Evolutionary conservation across 2,113 vertebrate genomes (phyloP).

Genomic region (Podarcis raffonei): DNA sequence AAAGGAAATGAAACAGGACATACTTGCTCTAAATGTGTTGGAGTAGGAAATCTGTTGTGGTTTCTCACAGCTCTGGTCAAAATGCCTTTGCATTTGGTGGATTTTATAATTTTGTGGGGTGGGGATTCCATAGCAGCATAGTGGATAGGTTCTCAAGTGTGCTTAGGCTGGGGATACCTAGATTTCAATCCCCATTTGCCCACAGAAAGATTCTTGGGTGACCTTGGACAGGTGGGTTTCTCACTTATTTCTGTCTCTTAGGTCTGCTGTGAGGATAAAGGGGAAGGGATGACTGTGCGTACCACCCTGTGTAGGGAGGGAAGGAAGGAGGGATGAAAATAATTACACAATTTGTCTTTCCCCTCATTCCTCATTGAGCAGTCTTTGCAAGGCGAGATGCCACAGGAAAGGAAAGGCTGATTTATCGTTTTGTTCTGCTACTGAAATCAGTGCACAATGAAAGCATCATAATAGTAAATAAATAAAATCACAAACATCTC

Average conservation of each 20-base stretch:
- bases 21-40: too few relatives aligned
- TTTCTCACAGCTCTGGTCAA: too few relatives aligned
- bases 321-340: neutral
- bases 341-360: neutral
- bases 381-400: neutral
- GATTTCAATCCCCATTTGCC: neutral
- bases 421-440: too few relatives aligned
- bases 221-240: neutral
- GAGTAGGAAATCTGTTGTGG: too few relatives aligned
- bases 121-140: too few relatives aligned
- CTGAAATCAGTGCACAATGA: neutral
- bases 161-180: neutral
- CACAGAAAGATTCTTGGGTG: neutral
- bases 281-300: neutral
- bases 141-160: too few relatives aligned
- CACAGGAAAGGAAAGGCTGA: too few relatives aligned
- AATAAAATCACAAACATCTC: neutral
- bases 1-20: too few relatives aligned
- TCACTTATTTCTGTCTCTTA: neutral
- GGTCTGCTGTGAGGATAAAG: neutral
- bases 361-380: too few relatives aligned
- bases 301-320: neutral
- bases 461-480: neutral
- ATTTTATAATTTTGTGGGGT: too few relatives aligned
- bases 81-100: too few relatives aligned